A percentile compares a stretch with the other conserved stretches of the same genome.
Conservation (phyloP, 2,888 invertebrate genomes). For the Melanophora roralis region DNA sequence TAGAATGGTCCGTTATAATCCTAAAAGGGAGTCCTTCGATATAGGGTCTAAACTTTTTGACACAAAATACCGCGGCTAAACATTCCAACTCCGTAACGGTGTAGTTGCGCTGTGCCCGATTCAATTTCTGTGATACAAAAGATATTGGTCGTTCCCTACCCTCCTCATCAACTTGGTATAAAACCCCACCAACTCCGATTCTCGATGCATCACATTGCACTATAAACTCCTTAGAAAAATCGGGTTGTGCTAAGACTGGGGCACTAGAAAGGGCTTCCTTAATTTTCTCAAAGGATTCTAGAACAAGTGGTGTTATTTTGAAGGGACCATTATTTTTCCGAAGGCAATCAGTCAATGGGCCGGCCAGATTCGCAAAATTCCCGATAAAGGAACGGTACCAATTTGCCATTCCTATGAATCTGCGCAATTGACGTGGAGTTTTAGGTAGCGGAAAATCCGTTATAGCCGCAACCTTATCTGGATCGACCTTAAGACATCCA, state of each 20-base stretch:
- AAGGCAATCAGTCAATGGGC: slow-evolving; percentile 33
- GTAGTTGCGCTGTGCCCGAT: slow-evolving; percentile 27
- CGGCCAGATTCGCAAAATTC: slow-evolving; percentile 27
- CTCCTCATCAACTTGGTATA: slow-evolving; percentile 30
- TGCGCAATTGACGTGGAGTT: slow-evolving; percentile 12
- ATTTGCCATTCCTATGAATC: slow-evolving; percentile 38
- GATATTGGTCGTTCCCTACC: slow-evolving; percentile 20
- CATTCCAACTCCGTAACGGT: slow-evolving; percentile 48
- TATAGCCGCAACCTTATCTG: slow-evolving; percentile 26
- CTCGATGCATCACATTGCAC: slow-evolving; percentile 8
- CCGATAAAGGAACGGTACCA: slow-evolving; percentile 29
- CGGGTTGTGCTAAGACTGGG: slow-evolving; percentile 24
- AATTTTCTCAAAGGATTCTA: slow-evolving; percentile 22
- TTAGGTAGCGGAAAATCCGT: slow-evolving; percentile 27
- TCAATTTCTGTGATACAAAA: slow-evolving; percentile 59
- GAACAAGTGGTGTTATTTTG: neutral
- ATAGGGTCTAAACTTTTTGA: slow-evolving; percentile 18
- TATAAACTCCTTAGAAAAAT: slow-evolving; percentile 20
- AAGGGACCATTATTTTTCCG: slow-evolving; percentile 21
- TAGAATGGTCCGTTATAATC: too few relatives aligned
- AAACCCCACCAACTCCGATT: too few relatives aligned
- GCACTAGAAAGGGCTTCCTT: slow-evolving; percentile 20
- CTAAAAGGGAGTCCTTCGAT: slow-evolving; percentile 29
- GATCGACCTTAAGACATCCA: slow-evolving; percentile 26
- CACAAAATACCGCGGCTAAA: slow-evolving; percentile 23